A percentile compares a stretch with the other conserved stretches of the same genome.
phyloP scores from a whole-genome alignment of 2,113 vertebrate species.

The Trogon surrucura region DNA sequence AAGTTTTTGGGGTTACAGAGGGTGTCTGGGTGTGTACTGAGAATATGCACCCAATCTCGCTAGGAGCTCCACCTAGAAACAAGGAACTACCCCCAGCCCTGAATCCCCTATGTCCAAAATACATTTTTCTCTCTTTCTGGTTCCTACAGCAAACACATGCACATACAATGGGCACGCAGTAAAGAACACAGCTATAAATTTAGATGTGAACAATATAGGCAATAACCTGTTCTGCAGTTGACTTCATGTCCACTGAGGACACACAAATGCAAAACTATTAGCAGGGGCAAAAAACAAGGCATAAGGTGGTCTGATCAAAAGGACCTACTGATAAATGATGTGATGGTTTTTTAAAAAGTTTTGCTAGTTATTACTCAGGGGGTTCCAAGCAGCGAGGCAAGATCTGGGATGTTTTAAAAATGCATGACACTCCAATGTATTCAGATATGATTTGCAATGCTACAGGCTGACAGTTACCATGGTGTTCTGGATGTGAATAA shows the following conservation, averaged over 20 bases:
- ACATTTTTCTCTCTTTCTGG: neutral
- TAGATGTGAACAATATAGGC: rapidly evolving
- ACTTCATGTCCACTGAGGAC: neutral
- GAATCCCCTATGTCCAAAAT: neutral
- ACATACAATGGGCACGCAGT: neutral
- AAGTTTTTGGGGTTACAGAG: neutral
- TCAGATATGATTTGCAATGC: neutral
- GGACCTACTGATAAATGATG: neutral
- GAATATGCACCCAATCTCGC: neutral
- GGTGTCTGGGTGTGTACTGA: neutral
- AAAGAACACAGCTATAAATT: neutral
- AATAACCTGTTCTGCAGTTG: neutral
- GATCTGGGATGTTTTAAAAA: neutral
- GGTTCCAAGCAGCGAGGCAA: neutral
- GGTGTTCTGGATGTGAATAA: neutral
- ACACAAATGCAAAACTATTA: neutral
- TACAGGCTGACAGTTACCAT: neutral
- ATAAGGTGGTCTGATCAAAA: neutral
- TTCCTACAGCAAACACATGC: neutral
- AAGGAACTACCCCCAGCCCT: neutral
- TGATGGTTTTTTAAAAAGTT: neutral
- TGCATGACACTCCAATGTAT: neutral
- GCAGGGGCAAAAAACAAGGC: neutral
- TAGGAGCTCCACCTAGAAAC: neutral
- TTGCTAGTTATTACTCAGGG: rapidly evolving